phyloP scores from a whole-genome alignment of 2,888 invertebrate genomes.

The Metalampra italica region DNA sequence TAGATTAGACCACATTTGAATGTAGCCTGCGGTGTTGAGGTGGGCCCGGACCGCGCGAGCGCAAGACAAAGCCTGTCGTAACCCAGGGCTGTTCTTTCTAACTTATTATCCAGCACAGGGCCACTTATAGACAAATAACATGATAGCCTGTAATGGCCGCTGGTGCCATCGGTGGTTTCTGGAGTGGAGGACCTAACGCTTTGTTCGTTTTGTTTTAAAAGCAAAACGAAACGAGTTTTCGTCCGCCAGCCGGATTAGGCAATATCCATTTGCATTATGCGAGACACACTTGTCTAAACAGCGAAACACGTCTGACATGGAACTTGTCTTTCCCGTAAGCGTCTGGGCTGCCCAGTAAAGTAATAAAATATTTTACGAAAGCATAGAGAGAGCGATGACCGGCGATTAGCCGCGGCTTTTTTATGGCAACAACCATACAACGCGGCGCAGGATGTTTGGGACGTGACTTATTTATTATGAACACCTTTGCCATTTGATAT shows the following conservation, averaged over 20 bases:
- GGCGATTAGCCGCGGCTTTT: slow-evolving; percentile 61
- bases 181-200: background rate
- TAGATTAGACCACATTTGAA: slow-evolving; percentile 41
- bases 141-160: slow-evolving; percentile 38
- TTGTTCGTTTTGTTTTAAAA: background rate
- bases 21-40: slow-evolving; percentile 47
- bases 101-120: slow-evolving; percentile 43
- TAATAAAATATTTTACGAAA: slow-evolving; percentile 36
- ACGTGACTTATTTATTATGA: slow-evolving; percentile 61
- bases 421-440: slow-evolving; percentile 44
- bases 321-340: slow-evolving; percentile 55
- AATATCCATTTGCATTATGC: slow-evolving; percentile 24
- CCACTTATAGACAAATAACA: slow-evolving; percentile 60
- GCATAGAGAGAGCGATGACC: slow-evolving; percentile 64
- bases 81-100: slow-evolving; percentile 41
- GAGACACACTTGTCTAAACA: slow-evolving; percentile 60
- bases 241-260: slow-evolving; percentile 47
- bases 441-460: slow-evolving; percentile 51
- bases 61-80: slow-evolving; percentile 37
- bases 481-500: slow-evolving; percentile 30
- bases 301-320: slow-evolving; percentile 34
- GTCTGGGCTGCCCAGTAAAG: slow-evolving; percentile 9
- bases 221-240: slow-evolving; percentile 10
- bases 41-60: slow-evolving; percentile 17
- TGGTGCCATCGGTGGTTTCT: slow-evolving; percentile 15